Evolutionary conservation across 2,113 vertebrate species (phyloP).

Genomic region (Brachirus orientalis): DNA sequence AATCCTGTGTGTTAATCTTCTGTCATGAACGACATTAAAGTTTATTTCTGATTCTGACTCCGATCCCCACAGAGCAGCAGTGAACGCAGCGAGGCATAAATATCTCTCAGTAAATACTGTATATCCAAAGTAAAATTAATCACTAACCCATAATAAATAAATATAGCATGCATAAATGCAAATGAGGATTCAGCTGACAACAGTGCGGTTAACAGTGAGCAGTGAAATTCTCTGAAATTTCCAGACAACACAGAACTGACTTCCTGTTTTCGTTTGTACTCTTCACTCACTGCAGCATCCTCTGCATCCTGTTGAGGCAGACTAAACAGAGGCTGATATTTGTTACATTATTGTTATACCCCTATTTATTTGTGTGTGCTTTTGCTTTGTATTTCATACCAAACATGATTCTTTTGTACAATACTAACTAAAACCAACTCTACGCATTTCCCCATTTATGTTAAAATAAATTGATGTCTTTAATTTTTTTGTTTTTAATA

Average conservation of each 20-base stretch:
- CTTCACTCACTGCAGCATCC: conserved; percentile 26
- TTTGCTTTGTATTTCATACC: background rate
- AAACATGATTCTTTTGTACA: background rate
- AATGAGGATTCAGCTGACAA: background rate
- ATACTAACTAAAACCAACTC: no score
- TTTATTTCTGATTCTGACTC: no score
- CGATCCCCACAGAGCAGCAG: no score
- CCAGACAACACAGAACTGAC: conserved; percentile 38
- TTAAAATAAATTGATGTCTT: no score
- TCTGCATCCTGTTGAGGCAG: conserved; percentile 49
- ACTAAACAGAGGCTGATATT: background rate
- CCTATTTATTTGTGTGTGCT: background rate
- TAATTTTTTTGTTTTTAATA: no score
- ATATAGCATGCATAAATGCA: background rate
- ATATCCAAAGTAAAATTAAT: no score
- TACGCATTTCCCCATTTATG: no score
- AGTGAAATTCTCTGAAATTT: conserved; percentile 66
- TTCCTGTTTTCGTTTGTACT: conserved; percentile 75
- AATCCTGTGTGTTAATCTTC: no score
- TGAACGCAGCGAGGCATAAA: no score
- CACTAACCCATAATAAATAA: no score
- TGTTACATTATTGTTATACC: background rate
- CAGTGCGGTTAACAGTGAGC: conserved; percentile 1
- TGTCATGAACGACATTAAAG: no score
- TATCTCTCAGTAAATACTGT: no score